Percentiles rank a stretch among this genome's conserved stretches.
Evolutionary conservation across 2,113 vertebrate genomes (phyloP).

Genomic region (Periophthalmodon schlosseri): DNA sequence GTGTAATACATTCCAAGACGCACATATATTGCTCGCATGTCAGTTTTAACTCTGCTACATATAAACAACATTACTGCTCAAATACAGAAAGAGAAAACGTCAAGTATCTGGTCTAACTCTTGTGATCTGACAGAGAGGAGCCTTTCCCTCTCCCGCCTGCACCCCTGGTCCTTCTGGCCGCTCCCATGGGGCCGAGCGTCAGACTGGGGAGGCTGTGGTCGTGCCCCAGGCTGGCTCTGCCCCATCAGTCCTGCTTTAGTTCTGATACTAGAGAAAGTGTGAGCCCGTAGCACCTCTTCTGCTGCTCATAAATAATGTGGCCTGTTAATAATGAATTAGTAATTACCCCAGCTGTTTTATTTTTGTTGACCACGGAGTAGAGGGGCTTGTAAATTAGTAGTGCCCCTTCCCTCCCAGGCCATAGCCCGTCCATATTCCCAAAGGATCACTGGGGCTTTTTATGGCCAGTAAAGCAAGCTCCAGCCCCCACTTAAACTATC

Average conservation of each 20-base stretch:
- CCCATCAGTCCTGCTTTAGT: conserved; percentile 67
- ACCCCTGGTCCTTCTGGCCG: conserved; percentile 44
- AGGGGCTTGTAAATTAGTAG: conserved; percentile 69
- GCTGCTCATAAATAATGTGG: conserved; percentile 79
- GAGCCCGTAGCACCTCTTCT: conserved; percentile 59
- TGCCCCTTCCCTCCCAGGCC: conserved; percentile 40
- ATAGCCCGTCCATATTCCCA: conserved; percentile 47
- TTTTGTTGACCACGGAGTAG: conserved; percentile 73
- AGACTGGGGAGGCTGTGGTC: conserved; percentile 62
- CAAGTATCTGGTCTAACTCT: not conserved
- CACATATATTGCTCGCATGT: not conserved
- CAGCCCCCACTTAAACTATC: conserved; percentile 16
- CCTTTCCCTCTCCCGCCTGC: conserved; percentile 37
- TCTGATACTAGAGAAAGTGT: conserved; percentile 66
- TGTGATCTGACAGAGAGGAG: conserved; percentile 46
- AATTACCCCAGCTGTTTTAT: conserved; percentile 76
- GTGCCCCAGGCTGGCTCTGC: conserved; percentile 76
- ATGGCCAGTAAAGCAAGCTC: conserved; percentile 49
- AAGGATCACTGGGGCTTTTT: conserved; percentile 51
- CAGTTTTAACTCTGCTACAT: not conserved
- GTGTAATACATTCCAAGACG: not conserved
- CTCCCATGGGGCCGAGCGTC: conserved; percentile 68
- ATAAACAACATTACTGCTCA: not conserved
- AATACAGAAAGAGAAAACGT: not conserved
- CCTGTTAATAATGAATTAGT: conserved; percentile 82